phyloP scores from a whole-genome alignment of 1,140 invertebrate genomes.

The Leptonema lineaticorne region DNA sequence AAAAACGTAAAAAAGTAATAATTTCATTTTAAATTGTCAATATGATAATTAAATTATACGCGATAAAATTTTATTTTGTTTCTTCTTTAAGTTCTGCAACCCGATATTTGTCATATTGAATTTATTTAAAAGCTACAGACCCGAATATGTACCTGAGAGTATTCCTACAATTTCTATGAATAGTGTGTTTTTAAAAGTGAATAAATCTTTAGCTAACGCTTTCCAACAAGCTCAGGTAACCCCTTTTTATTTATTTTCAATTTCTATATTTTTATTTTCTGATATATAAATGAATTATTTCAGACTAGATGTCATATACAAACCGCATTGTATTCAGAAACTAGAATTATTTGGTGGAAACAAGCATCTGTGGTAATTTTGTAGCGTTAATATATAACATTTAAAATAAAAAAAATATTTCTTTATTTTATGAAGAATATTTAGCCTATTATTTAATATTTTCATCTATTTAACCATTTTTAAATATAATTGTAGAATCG shows the following conservation, averaged over 20 bases:
- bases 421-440: too few relatives aligned
- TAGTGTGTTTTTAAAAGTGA: constrained; percentile 50
- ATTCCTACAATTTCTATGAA: constrained; percentile 50
- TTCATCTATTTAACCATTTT: too few relatives aligned
- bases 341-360: constrained; percentile 48
- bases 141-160: constrained; percentile 53
- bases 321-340: constrained; percentile 42
- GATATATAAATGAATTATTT: constrained; percentile 37
- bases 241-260: constrained; percentile 25
- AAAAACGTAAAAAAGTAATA: constrained; percentile 23
- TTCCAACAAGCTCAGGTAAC: constrained; percentile 49
- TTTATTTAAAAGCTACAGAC: constrained; percentile 54
- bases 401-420: too few relatives aligned
- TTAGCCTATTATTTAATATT: too few relatives aligned
- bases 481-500: constrained; percentile 41
- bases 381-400: neutral
- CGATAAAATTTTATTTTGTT: constrained; percentile 24
- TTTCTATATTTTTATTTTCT: constrained; percentile 19
- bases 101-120: constrained; percentile 50
- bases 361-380: constrained; percentile 1
- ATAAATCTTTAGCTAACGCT: constrained; percentile 44
- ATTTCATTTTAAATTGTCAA: constrained; percentile 4
- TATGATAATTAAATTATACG: neutral
- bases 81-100: constrained; percentile 48
- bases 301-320: constrained; percentile 45